Percentiles rank a stretch among this genome's conserved stretches.
phyloP scores from a whole-genome alignment of 2,113 vertebrate genomes.

The Pollimyrus isidori region DNA sequence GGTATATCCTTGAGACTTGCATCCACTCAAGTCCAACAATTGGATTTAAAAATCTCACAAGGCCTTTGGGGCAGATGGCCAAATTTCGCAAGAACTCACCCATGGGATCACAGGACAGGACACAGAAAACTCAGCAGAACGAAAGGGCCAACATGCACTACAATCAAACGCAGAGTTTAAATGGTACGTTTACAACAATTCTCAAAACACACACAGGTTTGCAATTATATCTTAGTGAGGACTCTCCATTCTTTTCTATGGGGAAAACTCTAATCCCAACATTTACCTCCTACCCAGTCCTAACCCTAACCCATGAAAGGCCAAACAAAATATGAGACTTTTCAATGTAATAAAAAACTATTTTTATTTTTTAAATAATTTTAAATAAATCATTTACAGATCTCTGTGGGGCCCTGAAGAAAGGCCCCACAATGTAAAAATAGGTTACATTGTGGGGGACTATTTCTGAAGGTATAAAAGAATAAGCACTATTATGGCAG shows the following conservation, averaged over 20 bases:
- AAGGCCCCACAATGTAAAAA: too few species aligned
- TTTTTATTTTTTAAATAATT: too few species aligned
- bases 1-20: slow-evolving; percentile 84
- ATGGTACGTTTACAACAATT: not conserved
- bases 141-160: not conserved
- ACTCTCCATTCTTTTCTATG: too few species aligned
- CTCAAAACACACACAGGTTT: not conserved
- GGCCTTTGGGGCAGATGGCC: slow-evolving; percentile 64
- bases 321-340: too few species aligned
- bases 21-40: slow-evolving; percentile 68
- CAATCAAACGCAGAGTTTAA: not conserved
- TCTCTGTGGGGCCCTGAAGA: too few species aligned
- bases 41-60: slow-evolving; percentile 66
- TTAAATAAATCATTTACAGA: too few species aligned
- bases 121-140: not conserved
- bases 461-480: not conserved
- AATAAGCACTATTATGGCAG: not conserved
- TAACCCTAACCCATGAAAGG: too few species aligned
- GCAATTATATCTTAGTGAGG: too few species aligned
- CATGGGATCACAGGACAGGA: slow-evolving; percentile 35
- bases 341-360: too few species aligned
- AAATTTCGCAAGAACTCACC: slow-evolving; percentile 57
- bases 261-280: too few species aligned
- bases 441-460: too few species aligned
- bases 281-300: too few species aligned